Evolutionary conservation across 2,113 vertebrate genomes (phyloP), one percentile per base, ranked within the genome.

Genomic region (Ictalurus furcatus): DNA sequence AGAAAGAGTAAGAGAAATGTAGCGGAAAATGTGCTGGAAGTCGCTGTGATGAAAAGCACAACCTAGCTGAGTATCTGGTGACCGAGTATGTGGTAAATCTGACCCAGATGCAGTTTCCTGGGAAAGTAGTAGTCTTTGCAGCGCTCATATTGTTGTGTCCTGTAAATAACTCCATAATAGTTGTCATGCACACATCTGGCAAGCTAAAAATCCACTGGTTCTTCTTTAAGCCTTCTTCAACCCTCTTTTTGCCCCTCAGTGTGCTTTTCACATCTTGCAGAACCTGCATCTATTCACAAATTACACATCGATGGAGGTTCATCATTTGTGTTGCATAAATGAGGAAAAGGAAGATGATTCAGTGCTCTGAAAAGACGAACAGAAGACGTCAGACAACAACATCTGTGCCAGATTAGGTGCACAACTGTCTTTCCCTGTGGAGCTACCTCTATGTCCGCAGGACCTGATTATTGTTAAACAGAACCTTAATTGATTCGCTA

Each of bases 381-480:
- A 44, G 58, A 84, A 40, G 58, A 84, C 21, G 23, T 84, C 81
- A 84, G 54, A 19, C 79, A 84, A 63, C 81, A 84, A 84, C 81
- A 84, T 84, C 81, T 84, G 78, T 30, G 78, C 78, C 78, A 80
- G 78, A 56, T 80, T n/a, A 80, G 81, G 58, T 28, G 58, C 81
- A 28, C 58, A 63, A 84, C 58, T 84, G 81, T 84, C 40, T 61
- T 40, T 63, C 81, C 58, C 58, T 28, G 34, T 61, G 34, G 56
- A 23, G 58, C 58, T 63, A 28, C 81, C 34, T 84, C 58, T 14
- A 23, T 84, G 81, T 84, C 58, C 63, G 58, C 59, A 40, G 58
- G 81, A 84, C 81, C 58, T 16, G 81, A 84, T 84, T 63, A 84
- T 84, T 84, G 81, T 84, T 84, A 63, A 84, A 84, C 81, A 84